Evolutionary conservation across 2,797 vertebrate genomes (phyloP).

Genomic region (Poeciliopsis gracilis): DNA sequence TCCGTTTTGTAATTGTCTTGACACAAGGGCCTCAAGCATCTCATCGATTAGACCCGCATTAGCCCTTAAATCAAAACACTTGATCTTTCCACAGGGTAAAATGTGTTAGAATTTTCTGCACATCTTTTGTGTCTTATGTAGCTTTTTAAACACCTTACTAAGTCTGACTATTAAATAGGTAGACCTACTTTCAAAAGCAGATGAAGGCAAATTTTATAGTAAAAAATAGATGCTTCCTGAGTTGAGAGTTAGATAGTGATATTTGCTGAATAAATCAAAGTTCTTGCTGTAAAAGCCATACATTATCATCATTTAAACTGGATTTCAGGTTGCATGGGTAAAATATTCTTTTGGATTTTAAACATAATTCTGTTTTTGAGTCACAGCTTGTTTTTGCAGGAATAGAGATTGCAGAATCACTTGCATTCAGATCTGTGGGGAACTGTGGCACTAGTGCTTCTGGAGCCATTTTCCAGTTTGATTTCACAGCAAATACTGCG

Average conservation of each 20-base stretch:
- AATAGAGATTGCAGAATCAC: neutral
- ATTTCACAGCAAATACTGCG: neutral
- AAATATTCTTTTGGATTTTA: neutral
- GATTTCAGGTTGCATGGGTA: neutral
- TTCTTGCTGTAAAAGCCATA: neutral
- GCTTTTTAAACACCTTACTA: neutral
- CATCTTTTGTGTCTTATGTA: neutral
- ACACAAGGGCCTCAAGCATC: neutral
- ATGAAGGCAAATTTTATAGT: neutral
- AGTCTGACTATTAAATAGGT: neutral
- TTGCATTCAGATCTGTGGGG: neutral
- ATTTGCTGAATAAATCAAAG: neutral
- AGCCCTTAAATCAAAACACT: neutral
- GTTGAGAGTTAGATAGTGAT: neutral
- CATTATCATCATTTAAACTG: neutral
- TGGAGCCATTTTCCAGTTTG: neutral
- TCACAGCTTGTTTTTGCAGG: neutral
- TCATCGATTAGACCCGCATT: neutral
- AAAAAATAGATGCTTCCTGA: neutral
- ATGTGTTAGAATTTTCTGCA: neutral
- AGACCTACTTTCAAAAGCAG: neutral
- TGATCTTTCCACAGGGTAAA: slow-evolving; percentile 1
- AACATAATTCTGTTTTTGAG: neutral
- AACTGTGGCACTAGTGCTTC: neutral
- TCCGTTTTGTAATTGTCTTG: neutral